Conservation (phyloP, 1,140 invertebrate genomes). For the Steinernema khuongi region DNA sequence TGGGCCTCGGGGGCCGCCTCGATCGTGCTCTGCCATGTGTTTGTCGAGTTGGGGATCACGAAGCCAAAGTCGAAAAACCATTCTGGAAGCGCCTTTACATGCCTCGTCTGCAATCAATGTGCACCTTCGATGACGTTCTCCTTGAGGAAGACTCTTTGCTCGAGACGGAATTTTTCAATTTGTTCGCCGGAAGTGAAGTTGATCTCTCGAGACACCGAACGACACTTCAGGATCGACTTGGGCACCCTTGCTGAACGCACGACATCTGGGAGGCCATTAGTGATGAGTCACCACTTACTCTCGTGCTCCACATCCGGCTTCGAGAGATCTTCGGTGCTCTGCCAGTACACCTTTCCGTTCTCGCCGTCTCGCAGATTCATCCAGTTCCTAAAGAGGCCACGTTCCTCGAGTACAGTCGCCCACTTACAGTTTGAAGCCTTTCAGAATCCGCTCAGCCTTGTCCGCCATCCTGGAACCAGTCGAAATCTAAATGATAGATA, state of each 20-base stretch:
- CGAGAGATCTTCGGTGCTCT: constrained; percentile 91
- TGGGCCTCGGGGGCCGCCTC: constrained; percentile 97
- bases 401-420: background rate
- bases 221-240: constrained; percentile 88
- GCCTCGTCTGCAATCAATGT: constrained; percentile 4
- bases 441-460: constrained; percentile 30
- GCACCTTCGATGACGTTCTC: constrained; percentile 66
- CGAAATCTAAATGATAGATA: background rate
- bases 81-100: constrained; percentile 67
- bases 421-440: constrained; percentile 41
- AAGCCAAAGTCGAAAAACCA: constrained; percentile 99
- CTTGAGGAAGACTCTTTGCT: constrained; percentile 80
- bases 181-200: constrained; percentile 94
- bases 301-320: constrained; percentile 84
- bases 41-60: constrained; percentile 95
- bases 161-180: constrained; percentile 91
- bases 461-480: constrained; percentile 12
- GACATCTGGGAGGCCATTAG: constrained; percentile 14
- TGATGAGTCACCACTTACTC: constrained; percentile 60
- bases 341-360: constrained; percentile 90
- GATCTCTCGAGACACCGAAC: constrained; percentile 90
- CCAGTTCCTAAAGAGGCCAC: constrained; percentile 74
- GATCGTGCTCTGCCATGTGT: constrained; percentile 96
- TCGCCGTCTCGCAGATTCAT: constrained; percentile 95
- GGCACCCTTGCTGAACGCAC: constrained; percentile 74